Percentiles rank a stretch among this genome's conserved stretches.
phyloP scores from a whole-genome alignment of 1,140 invertebrate species.

The Euura lappo region DNA sequence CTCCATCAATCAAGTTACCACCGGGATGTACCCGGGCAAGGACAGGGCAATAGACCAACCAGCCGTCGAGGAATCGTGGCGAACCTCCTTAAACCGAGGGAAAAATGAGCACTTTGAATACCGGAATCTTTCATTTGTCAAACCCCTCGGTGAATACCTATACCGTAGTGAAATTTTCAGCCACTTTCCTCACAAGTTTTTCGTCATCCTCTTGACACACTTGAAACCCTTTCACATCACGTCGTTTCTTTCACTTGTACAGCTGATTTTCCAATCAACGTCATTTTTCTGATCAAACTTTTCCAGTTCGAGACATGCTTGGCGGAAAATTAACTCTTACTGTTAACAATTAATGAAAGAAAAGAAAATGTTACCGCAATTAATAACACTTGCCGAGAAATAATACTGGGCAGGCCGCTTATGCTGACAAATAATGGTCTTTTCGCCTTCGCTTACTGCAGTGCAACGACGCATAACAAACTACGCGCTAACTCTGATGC shows the following conservation, averaged over 20 bases:
- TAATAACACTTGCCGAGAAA: slow-evolving; percentile 63
- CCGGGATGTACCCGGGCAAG: slow-evolving; percentile 13
- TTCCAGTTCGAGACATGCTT: no score
- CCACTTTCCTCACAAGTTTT: no score
- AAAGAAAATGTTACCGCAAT: slow-evolving; percentile 60
- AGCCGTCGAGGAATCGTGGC: background rate
- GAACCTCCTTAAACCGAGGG: slow-evolving; percentile 17
- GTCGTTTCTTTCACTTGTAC: no score
- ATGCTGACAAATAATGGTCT: slow-evolving; percentile 59
- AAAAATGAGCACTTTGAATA: slow-evolving; percentile 27
- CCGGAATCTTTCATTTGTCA: slow-evolving; percentile 28
- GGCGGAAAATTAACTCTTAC: slow-evolving; percentile 15
- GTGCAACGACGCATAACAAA: no score
- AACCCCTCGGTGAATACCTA: background rate
- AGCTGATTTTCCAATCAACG: no score
- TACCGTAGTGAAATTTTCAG: no score
- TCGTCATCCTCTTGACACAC: no score
- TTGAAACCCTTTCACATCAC: no score
- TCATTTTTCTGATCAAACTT: no score
- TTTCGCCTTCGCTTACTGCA: slow-evolving; percentile 35
- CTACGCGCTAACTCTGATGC: slow-evolving; percentile 13
- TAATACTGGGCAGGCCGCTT: slow-evolving; percentile 62
- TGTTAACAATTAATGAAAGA: slow-evolving; percentile 55
- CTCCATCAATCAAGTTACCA: slow-evolving; percentile 42
- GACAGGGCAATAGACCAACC: background rate